Base-by-base conservation (phyloP, 2,113 vertebrate genomes). In the Tympanuchus pallidicinctus region DNA sequence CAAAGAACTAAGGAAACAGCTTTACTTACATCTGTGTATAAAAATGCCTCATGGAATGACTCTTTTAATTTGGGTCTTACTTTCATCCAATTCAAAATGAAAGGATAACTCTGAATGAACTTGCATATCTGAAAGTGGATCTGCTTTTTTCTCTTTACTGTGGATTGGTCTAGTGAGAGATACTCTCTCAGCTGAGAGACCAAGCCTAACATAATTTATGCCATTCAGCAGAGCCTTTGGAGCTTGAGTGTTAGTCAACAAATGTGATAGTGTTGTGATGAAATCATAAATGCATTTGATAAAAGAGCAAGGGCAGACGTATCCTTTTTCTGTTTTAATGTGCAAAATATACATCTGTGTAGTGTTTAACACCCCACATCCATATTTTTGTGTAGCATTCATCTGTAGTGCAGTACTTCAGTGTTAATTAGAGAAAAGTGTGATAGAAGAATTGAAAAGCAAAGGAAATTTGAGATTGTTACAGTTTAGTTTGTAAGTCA, bases 61-160 rank as follows among this genome's bases (percentile, higher is more conserved):
- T 32, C 17, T 84, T 95, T 92, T 82, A 86, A 86, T 75, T 81
- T 43, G 88, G 15, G 24, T 80, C 43, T 78, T 57, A 21, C 48
- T 88, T 96, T 88, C 40, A 70, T 92, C 52, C 40, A 25, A 80
- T 64, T 19, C 57, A 75, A 75, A 92, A 65, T 59, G 38, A 86
- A 80, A 80, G 36, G 81, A 22, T 90, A 93, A 54, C 24, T 75
- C 14, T 82, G 61, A 38, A 69, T 67, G 15, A 94, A 19, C 30
- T 70, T 76, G 38, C 25, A 7, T 85, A 21, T 89, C n/a, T 87
- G 78, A 92, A 79, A 86, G 14, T 17, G 82, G n/a, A 13, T 66
- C 32, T 71, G 11, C 19, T 74, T 87, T 90, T 85, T 54, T 88
- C 20, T 6, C 18, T 19, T 20, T 56, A 6, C 43, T 63, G 8